Evolutionary conservation across 2,797 vertebrate genomes (phyloP).

Genomic region (Periophthalmus magnuspinnatus): DNA sequence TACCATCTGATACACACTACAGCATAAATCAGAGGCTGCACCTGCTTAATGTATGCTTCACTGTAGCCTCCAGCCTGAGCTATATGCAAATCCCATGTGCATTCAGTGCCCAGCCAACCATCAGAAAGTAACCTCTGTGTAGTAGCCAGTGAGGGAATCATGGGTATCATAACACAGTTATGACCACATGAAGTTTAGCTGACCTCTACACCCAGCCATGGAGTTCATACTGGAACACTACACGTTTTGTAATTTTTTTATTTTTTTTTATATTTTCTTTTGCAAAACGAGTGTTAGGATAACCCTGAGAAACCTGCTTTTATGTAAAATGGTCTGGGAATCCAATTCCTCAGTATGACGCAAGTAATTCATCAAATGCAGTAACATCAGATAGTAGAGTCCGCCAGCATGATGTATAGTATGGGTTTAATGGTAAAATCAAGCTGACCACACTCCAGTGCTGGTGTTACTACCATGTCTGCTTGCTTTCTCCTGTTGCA

Average conservation of each 20-base stretch:
- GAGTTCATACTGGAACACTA: constrained; percentile 33
- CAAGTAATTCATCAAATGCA: constrained; percentile 17
- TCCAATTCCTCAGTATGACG: constrained; percentile 4
- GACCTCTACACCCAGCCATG: constrained; percentile 36
- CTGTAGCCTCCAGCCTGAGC: constrained; percentile 25
- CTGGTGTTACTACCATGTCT: background rate
- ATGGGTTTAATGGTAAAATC: constrained; percentile 4
- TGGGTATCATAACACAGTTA: constrained; percentile 31
- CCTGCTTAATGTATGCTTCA: constrained; percentile 15
- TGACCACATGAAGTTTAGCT: constrained; percentile 29
- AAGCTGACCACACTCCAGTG: constrained; percentile 12
- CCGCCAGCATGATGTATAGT: constrained; percentile 13
- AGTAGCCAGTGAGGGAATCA: constrained; percentile 18
- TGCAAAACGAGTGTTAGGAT: constrained; percentile 7
- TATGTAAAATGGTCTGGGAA: constrained; percentile 5
- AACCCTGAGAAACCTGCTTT: constrained; percentile 12
- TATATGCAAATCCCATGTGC: background rate
- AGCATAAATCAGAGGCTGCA: constrained; percentile 29
- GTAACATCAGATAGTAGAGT: constrained; percentile 19
- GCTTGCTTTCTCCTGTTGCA: background rate
- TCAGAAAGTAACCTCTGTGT: constrained; percentile 43
- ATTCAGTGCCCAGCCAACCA: constrained; percentile 53
- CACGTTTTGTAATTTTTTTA: background rate
- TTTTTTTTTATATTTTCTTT: constrained; percentile 12
- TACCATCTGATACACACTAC: constrained; percentile 11